Base-by-base conservation (phyloP, 2,113 vertebrate species). In the Origma solitaria region DNA sequence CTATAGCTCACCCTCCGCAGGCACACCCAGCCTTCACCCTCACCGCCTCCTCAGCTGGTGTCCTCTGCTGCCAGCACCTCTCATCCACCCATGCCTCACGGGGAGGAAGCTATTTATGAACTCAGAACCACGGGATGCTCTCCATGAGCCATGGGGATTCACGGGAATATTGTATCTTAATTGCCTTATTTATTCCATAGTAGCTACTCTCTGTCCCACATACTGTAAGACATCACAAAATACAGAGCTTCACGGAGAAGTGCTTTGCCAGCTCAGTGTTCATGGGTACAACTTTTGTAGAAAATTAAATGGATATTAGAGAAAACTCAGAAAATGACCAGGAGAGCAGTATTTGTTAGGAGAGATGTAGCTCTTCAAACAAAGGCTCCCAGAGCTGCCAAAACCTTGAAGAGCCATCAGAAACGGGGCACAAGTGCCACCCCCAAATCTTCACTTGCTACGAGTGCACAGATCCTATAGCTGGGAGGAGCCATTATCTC, bases 151-250 rank as follows among this genome's bases (percentile, higher is more conserved):
- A 1, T 13, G 62, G 40, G 84, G 57, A 78, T 37, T 65, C 35
- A 38, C 37, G 24, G 31, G 10, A n/a, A 57, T 31, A 19, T 18
- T 49, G 27, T n/a, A 31, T 69, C 60, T 82, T 33, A 42, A 81
- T 16, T 37, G 8, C 16, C 49, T 73, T 31, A 12, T 50, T 84
- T 84, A 40, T 47, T 51, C 66, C 56, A 37, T 1, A 68, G 66
- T 30, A 27, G 54, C 44, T 53, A 8, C 30, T 42, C 53, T 35
- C 61, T 70, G 56, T 54, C 66, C 69, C 49, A 51, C 7, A 6
- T 1, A 3, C 31, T 60, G 11, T 8, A 10, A 9, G 42, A 18
- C 4, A 20, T 37, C 7, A 9, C 3, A 9, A 3, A 50, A 30
- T 3, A 33, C 21, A 37, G 51, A 68, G 65, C 30, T 92, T 27